These are phyloP conservation scores for Capitulum mitella DNA, from an alignment of 2,888 invertebrate species.

Conservation along the genomic window DNA sequence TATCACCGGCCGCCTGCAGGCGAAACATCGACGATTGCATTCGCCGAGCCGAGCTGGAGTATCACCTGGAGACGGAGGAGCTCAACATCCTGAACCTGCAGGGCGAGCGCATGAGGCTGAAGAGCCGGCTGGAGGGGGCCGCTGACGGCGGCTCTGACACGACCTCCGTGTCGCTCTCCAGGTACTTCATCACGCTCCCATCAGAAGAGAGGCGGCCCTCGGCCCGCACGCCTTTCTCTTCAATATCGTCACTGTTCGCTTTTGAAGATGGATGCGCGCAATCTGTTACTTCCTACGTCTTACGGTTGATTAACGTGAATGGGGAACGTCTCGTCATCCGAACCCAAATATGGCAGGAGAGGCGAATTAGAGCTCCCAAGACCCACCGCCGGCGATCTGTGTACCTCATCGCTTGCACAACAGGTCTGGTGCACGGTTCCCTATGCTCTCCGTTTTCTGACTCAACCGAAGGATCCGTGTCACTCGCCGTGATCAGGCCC, in stretches of 20 bases:
- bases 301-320: background rate
- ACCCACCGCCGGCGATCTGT: too few relatives aligned
- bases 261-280: background rate
- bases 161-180: conserved; percentile 50
- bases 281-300: background rate
- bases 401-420: too few relatives aligned
- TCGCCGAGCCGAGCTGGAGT: conserved; percentile 82
- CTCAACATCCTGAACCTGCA: conserved; percentile 72
- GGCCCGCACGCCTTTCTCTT: background rate
- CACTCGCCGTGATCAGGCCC: too few relatives aligned
- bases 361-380: too few relatives aligned
- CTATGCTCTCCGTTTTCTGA: too few relatives aligned
- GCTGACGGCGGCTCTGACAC: conserved; percentile 47
- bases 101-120: conserved; percentile 72
- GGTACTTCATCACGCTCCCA: conserved; percentile 46
- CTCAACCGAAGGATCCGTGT: too few relatives aligned
- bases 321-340: too few relatives aligned
- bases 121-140: conserved; percentile 64
- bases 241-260: background rate
- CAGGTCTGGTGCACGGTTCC: too few relatives aligned
- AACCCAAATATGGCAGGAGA: too few relatives aligned
- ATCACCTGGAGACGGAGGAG: conserved; percentile 79
- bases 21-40: conserved; percentile 84
- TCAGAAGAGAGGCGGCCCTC: too few relatives aligned
- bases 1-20: conserved; percentile 39